A percentile compares a stretch with the other conserved stretches of the same genome.
Conservation (phyloP, 2,113 vertebrate species). For the Petroica traversi region DNA sequence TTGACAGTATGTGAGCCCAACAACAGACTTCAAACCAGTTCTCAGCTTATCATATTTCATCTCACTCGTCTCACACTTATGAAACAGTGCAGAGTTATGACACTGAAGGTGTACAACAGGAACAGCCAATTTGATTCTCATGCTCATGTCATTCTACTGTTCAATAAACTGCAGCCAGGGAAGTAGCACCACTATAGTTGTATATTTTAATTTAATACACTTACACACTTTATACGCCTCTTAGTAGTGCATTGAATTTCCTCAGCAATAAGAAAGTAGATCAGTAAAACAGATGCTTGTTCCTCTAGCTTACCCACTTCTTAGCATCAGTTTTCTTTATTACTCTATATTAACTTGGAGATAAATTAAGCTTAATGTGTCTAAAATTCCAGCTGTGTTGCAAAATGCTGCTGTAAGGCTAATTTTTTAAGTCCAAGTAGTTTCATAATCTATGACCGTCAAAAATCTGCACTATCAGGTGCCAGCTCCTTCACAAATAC, state of each 20-base stretch:
- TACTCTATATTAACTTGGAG: slow-evolving; percentile 5
- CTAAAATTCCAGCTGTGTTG: slow-evolving; percentile 44
- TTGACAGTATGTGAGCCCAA: slow-evolving; percentile 6
- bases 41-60: neutral
- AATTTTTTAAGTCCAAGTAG: slow-evolving; percentile 46
- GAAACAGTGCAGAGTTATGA: neutral
- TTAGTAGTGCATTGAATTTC: neutral
- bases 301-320: neutral
- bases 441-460: slow-evolving; percentile 37
- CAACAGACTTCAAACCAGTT: slow-evolving; percentile 14
- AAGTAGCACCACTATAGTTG: neutral
- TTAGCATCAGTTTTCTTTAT: slow-evolving; percentile 2
- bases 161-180: neutral
- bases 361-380: slow-evolving; percentile 45
- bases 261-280: neutral
- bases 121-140: neutral
- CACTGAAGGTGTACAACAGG: slow-evolving; percentile 44
- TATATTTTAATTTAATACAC: slow-evolving; percentile 29
- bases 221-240: slow-evolving; percentile 25
- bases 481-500: slow-evolving; percentile 35
- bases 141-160: neutral
- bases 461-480: slow-evolving; percentile 26
- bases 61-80: neutral
- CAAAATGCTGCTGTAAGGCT: slow-evolving; percentile 44
- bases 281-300: slow-evolving; percentile 35